Percentiles rank a stretch among this genome's conserved stretches.
phyloP scores from a whole-genome alignment of 1,140 invertebrate genomes.

The Diploscapter pachys region DNA sequence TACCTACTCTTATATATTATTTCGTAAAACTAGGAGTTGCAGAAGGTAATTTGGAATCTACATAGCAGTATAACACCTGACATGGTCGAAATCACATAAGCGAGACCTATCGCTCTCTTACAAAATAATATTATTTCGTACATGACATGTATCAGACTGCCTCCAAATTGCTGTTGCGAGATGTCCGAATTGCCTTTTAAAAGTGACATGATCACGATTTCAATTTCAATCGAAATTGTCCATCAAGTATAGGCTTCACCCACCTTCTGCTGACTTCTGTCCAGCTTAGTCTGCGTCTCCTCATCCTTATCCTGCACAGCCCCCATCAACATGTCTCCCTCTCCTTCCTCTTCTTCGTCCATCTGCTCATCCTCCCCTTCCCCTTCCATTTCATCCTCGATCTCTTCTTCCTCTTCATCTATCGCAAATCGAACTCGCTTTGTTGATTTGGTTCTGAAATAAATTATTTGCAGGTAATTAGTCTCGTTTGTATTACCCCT shows the following conservation, averaged over 20 bases:
- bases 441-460: slow-evolving; percentile 1
- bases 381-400: slow-evolving; percentile 29
- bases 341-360: slow-evolving; percentile 52
- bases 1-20: not conserved
- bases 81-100: too few relatives aligned
- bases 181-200: too few relatives aligned
- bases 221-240: not conserved
- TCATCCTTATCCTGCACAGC: slow-evolving; percentile 38
- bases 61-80: too few relatives aligned
- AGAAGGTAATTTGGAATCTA: too few relatives aligned
- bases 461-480: slow-evolving; percentile 30
- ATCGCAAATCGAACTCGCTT: slow-evolving; percentile 48
- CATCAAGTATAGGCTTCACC: not conserved
- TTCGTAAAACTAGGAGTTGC: not conserved
- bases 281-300: slow-evolving; percentile 18
- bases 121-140: too few relatives aligned
- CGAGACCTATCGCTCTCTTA: too few relatives aligned
- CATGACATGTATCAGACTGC: too few relatives aligned
- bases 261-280: slow-evolving; percentile 1
- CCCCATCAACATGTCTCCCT: slow-evolving; percentile 53
- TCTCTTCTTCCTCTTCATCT: slow-evolving; percentile 53
- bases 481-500: not conserved
- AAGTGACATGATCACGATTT: too few relatives aligned
- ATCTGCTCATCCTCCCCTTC: slow-evolving; percentile 56
- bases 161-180: too few relatives aligned